Base-by-base conservation (phyloP, 2,888 invertebrate genomes). In the Dioctria rufipes region DNA sequence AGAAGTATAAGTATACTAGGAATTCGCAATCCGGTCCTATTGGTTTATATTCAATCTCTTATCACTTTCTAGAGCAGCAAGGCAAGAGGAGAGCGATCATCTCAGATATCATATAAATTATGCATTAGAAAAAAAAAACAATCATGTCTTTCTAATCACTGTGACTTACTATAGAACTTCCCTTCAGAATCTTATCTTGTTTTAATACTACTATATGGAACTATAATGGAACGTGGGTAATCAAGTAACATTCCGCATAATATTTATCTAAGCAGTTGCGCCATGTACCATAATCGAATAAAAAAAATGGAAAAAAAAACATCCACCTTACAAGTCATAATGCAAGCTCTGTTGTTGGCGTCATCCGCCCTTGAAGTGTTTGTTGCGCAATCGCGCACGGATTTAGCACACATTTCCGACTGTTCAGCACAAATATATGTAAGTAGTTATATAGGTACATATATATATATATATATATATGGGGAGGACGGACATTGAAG, bases 381-480 rank as follows among this genome's bases (percentile, higher is more conserved):
- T 39, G 61, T 39, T 61, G 61, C 39, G 61, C 37, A 39, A 61
- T 61, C 39, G 51, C 61, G 39, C 25, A 61, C 51, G 11, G 61
- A 61, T 61, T 25, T 61, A 61, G 61, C 61, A 61, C 61, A 39
- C 37, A 39, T 61, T 61, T 61, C 61, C 61, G 61, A 61, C 37
- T 39, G 61, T 25, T 61, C 61, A 61, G 61, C 61, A 61, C 37
- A 61, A 61, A 61, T 11, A 40, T 65, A 1, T 25, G 25, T 25
- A 25, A 25, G 25, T 25, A 25, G 25, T 25, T 25, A 25, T 25
- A 25, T 25, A 25, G 25, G 25, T 25, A 25, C 25, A 25, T 25
- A 25, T 25, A 25, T 25, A 25, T 25, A 25, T 2, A 25, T 25
- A 25, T 25, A 25, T 25, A 25, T 25, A 25, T 25, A 25, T 25